Conservation (phyloP, 1,140 invertebrate genomes). For the Trypoxylus dichotomus region DNA sequence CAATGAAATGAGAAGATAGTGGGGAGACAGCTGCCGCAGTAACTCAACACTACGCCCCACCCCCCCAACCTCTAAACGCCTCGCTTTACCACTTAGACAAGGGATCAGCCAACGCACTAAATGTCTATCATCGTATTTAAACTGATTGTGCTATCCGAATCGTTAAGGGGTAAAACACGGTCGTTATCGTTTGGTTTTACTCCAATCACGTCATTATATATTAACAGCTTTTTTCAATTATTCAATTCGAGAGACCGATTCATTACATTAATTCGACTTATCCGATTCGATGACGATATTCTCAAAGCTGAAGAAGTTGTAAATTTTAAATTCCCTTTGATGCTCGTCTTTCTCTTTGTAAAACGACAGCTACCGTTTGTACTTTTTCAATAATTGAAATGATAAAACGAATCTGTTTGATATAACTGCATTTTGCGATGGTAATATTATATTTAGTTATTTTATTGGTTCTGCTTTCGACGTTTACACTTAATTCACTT, state of each 20-base stretch:
- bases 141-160: slow-evolving; percentile 32
- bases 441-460: too few relatives aligned
- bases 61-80: slow-evolving; percentile 24
- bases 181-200: slow-evolving; percentile 15
- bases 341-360: too few relatives aligned
- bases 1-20: slow-evolving; percentile 40
- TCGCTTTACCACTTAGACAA: slow-evolving; percentile 17
- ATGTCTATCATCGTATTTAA: slow-evolving; percentile 38
- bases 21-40: slow-evolving; percentile 42
- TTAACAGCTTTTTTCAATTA: slow-evolving; percentile 6
- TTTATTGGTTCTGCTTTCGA: too few relatives aligned
- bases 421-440: too few relatives aligned
- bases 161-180: slow-evolving; percentile 13
- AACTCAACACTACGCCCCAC: slow-evolving; percentile 38
- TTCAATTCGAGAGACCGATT: neutral
- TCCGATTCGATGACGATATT: too few relatives aligned
- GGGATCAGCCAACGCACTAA: slow-evolving; percentile 31
- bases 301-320: too few relatives aligned
- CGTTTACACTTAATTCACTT: too few relatives aligned
- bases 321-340: too few relatives aligned
- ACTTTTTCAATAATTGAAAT: too few relatives aligned
- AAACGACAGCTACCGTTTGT: too few relatives aligned
- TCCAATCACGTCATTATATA: slow-evolving; percentile 8
- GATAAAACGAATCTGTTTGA: too few relatives aligned
- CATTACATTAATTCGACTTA: too few relatives aligned